Percentiles rank a stretch among this genome's conserved stretches.
These are phyloP conservation scores for Pithys albifrons DNA, from an alignment of 2,113 vertebrate species.

Conservation along the genomic window DNA sequence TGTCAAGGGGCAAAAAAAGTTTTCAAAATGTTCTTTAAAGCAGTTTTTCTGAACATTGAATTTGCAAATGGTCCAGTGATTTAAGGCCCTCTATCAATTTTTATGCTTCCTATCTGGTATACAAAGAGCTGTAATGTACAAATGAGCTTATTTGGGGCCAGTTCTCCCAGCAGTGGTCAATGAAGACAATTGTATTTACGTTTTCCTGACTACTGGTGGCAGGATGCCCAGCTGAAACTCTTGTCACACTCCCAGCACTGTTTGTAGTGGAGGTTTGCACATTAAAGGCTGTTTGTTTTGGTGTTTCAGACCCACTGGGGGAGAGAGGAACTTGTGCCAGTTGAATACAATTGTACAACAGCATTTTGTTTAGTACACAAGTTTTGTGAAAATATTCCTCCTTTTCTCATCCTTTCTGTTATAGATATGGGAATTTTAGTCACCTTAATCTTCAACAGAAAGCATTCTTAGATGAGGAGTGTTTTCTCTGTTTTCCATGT, in stretches of 20 bases:
- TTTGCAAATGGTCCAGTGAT: background rate
- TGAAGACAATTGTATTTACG: slow-evolving; percentile 10
- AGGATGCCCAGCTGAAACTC: slow-evolving; percentile 13
- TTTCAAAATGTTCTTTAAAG: background rate
- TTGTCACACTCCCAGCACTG: background rate
- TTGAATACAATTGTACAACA: background rate
- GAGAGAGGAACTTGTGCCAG: background rate
- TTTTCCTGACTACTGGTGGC: slow-evolving; percentile 44
- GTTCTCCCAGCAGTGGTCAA: background rate
- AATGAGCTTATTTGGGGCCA: background rate
- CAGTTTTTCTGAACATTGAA: background rate
- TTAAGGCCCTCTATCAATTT: background rate
- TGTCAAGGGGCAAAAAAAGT: background rate
- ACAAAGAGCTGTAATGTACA: background rate
- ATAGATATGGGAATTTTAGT: background rate
- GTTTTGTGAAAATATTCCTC: background rate
- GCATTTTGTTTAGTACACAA: background rate
- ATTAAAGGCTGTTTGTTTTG: background rate
- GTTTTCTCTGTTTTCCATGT: background rate
- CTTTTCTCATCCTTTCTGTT: background rate
- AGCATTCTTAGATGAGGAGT: background rate
- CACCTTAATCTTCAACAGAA: background rate
- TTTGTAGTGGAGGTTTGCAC: background rate
- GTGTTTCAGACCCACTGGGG: background rate
- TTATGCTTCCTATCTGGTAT: background rate